A percentile compares a stretch with the other conserved stretches of the same genome.
Conservation (phyloP, 2,797 vertebrate species). For the Rhabdomys pumilio region DNA sequence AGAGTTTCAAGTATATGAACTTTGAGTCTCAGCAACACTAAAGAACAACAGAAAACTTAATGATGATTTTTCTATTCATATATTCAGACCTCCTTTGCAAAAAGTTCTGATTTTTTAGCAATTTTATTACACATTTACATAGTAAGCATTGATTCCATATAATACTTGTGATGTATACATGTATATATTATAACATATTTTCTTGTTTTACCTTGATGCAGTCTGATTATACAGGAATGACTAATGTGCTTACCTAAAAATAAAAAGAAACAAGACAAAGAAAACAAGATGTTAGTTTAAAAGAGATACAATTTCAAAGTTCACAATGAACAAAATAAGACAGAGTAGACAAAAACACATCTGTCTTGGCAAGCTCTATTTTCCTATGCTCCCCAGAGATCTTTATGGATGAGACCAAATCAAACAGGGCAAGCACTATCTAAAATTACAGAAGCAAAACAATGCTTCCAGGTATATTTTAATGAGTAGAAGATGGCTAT, state of each 20-base stretch:
- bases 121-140: constrained; percentile 16
- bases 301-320: constrained; percentile 9
- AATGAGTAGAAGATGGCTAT: constrained; percentile 48
- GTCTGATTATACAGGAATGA: constrained; percentile 84
- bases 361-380: not conserved
- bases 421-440: constrained; percentile 7
- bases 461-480: not conserved
- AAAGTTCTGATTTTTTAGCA: constrained; percentile 9
- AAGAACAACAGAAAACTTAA: not conserved
- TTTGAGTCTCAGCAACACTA: not conserved
- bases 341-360: not conserved
- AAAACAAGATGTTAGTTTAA: constrained; percentile 75
- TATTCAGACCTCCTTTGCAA: constrained; percentile 40
- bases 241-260: constrained; percentile 90
- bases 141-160: not conserved
- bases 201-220: constrained; percentile 88
- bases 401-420: constrained; percentile 35
- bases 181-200: constrained; percentile 37
- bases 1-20: not conserved
- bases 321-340: constrained; percentile 31
- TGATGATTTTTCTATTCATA: not conserved
- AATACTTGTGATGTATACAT: not conserved
- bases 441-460: constrained; percentile 42
- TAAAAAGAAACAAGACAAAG: constrained; percentile 79
- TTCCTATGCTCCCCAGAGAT: constrained; percentile 3